Conservation (phyloP, 2,113 vertebrate species). For the Stomatorhinus ivindoensis region DNA sequence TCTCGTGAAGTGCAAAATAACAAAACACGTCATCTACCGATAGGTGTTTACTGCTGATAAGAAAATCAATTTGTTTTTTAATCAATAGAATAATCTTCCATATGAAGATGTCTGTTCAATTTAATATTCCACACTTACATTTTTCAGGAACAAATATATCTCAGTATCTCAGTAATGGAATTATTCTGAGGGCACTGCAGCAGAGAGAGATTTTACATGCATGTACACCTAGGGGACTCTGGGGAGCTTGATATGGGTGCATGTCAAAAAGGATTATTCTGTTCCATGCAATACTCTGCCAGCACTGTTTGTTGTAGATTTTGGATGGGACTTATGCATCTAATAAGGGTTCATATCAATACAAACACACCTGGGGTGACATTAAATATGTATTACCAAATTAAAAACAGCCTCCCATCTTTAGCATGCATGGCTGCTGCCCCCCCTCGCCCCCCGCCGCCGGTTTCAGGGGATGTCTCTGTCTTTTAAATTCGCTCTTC, state of each 20-base stretch:
- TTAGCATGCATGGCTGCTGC: constrained; percentile 38
- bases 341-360: constrained; percentile 37
- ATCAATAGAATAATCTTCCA: neutral
- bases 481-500: constrained; percentile 37
- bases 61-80: constrained; percentile 5
- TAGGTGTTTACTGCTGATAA: neutral
- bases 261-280: constrained; percentile 4
- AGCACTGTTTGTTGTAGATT: constrained; percentile 12
- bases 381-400: constrained; percentile 49
- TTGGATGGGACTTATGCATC: neutral
- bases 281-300: neutral
- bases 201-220: neutral
- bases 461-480: constrained; percentile 34
- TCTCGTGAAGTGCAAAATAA: neutral
- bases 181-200: neutral
- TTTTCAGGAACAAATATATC: constrained; percentile 13
- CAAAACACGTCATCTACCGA: neutral
- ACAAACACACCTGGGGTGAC: constrained; percentile 31
- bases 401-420: constrained; percentile 37
- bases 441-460: constrained; percentile 8
- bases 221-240: neutral
- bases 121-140: constrained; percentile 1
- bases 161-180: neutral
- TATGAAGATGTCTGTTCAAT: neutral
- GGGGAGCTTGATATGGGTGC: neutral